phyloP scores from a whole-genome alignment of 2,113 vertebrate species.

The Gambusia holbrooki region DNA sequence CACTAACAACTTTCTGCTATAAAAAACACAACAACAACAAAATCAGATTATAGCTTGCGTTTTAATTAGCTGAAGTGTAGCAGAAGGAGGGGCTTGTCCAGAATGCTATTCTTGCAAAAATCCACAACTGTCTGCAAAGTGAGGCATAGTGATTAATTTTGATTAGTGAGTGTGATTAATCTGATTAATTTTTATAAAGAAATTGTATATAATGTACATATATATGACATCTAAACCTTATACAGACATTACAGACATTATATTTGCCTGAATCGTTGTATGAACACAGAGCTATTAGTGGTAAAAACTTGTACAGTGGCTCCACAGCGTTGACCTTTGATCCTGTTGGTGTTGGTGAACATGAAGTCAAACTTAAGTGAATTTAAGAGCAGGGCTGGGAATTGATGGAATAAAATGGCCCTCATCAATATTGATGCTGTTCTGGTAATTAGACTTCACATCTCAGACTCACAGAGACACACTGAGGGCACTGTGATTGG shows the following conservation, averaged over 20 bases:
- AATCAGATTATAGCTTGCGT: too few relatives aligned
- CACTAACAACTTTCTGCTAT: too few relatives aligned
- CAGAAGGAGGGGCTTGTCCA: too few relatives aligned
- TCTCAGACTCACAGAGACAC: constrained; percentile 67
- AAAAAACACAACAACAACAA: too few relatives aligned
- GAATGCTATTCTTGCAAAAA: too few relatives aligned
- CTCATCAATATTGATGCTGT: constrained; percentile 80
- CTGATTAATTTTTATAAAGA: too few relatives aligned
- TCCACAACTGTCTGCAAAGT: too few relatives aligned
- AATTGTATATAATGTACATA: too few relatives aligned
- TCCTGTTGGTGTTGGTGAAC: constrained; percentile 47
- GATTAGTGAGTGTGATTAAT: too few relatives aligned
- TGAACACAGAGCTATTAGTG: constrained; percentile 1
- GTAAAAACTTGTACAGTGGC: constrained; percentile 25
- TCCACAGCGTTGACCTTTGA: constrained; percentile 29
- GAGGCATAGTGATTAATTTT: too few relatives aligned
- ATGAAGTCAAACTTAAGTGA: constrained; percentile 68
- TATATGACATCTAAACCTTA: neutral
- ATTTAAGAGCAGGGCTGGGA: constrained; percentile 66
- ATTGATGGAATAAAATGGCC: constrained; percentile 73
- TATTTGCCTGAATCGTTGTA: too few relatives aligned
- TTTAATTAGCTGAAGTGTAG: too few relatives aligned
- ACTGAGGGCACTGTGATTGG: constrained; percentile 65
- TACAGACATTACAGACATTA: neutral
- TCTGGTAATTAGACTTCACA: constrained; percentile 77